Evolutionary conservation across 1,140 invertebrate genomes (phyloP), one percentile per base, ranked within the genome.

Genomic region (Ips nitidus): DNA sequence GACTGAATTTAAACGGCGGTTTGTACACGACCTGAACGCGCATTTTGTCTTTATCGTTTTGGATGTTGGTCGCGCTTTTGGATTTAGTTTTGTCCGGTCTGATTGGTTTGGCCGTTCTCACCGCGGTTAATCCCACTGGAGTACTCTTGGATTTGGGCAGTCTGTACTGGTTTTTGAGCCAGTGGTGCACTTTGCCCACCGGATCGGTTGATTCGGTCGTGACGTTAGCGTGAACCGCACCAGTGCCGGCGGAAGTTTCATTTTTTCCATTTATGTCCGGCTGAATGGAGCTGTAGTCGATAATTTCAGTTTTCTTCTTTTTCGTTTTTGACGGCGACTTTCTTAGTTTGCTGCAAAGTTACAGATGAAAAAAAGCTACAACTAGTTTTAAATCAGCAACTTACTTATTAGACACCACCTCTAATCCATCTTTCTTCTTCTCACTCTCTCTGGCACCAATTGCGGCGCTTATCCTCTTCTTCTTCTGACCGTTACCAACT

Each of bases 11-110:
- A 78, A 94, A 94, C 1, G 92, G 91, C 41, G 91, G 91, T 75
- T 92, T 93, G 78, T 93, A 94, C 3, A 93, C 89, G 1, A 94
- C 91, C 78, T 94, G 92, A 5, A 94, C 79, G 58, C 91, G 86
- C 0, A 90, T 87, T 65, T 89, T 87, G 74, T 91, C 86, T 58
- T 85, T 85, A 68, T 86, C 84, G 58, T 81, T 82, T 3, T 83
- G 81, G 50, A 86, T 70, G 71, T 81, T 77, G 43, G 78, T 76
- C 40, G 78, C 71, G 71, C 78, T 81, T 66, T 77, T 75, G 45
- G 79, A 75, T 77, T 85, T 85, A 64, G 80, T 80, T 42, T 79
- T 77, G 38, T 78, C 77, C 7, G 73, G 73, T 79, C 82, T 53
- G 77, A 78, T 73, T 77, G 81, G 41, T 74, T 70, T 62, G 50